A percentile compares a stretch with the other conserved stretches of the same genome.
phyloP scores from a whole-genome alignment of 2,888 invertebrate genomes.

The Leucophora obtusa region DNA sequence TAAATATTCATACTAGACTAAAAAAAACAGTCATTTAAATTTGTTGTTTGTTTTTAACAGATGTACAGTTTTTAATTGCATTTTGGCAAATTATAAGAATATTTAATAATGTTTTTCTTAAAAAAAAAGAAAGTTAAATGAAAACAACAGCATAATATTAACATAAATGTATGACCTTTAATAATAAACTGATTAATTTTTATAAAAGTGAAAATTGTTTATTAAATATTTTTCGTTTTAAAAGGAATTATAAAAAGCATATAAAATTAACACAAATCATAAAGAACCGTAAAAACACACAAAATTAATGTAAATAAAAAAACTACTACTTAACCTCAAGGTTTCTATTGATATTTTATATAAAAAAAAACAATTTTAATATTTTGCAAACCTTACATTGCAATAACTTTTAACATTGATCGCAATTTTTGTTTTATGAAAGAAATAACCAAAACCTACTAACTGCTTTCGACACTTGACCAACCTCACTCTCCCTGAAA shows the following conservation, averaged over 20 bases:
- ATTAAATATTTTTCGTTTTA: background rate
- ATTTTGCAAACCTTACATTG: slow-evolving; percentile 39
- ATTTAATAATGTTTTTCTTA: slow-evolving; percentile 13
- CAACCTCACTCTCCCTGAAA: background rate
- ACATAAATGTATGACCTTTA: slow-evolving; percentile 35
- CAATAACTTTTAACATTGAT: slow-evolving; percentile 33
- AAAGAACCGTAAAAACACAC: background rate
- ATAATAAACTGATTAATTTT: slow-evolving; percentile 12
- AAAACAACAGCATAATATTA: slow-evolving; percentile 36
- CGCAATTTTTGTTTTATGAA: slow-evolving; percentile 4
- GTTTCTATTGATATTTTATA: slow-evolving; percentile 47
- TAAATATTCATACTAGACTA: background rate
- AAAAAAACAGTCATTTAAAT: background rate
- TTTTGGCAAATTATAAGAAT: slow-evolving; percentile 55
- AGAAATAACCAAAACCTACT: slow-evolving; percentile 17
- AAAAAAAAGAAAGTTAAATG: slow-evolving; percentile 6
- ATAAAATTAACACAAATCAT: background rate
- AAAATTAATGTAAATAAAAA: background rate
- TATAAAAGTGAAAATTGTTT: slow-evolving; percentile 47
- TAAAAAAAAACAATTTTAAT: slow-evolving; percentile 7
- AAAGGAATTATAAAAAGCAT: background rate
- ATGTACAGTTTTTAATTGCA: slow-evolving; percentile 19
- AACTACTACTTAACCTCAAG: slow-evolving; percentile 21
- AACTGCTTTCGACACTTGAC: slow-evolving; percentile 10
- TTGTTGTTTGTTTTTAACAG: slow-evolving; percentile 22